These are phyloP conservation scores for Drosophila bifasciata DNA, from an alignment of 1,140 invertebrate genomes.

Conservation along the genomic window DNA sequence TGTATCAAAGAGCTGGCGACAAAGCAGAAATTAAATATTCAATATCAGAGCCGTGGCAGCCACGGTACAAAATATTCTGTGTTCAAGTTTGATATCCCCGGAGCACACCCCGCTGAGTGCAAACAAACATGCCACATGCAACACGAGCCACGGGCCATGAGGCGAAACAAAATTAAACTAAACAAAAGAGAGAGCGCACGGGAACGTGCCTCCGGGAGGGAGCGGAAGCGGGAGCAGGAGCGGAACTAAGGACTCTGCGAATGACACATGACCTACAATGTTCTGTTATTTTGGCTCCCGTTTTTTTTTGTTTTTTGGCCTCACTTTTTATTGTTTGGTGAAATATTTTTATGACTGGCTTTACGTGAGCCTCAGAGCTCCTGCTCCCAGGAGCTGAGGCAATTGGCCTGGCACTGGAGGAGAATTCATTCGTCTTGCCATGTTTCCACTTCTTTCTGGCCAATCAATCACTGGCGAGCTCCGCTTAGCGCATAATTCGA, in stretches of 20 bases:
- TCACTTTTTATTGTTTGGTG: slow-evolving; percentile 61
- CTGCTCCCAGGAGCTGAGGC: slow-evolving; percentile 20
- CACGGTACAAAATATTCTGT: slow-evolving; percentile 48
- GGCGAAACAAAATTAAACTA: slow-evolving; percentile 20
- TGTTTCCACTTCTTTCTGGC: slow-evolving; percentile 7
- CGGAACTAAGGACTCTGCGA: slow-evolving; percentile 62
- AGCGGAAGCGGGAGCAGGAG: slow-evolving; percentile 45
- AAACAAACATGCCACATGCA: slow-evolving; percentile 74
- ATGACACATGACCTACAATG: slow-evolving; percentile 76
- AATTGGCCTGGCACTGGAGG: slow-evolving; percentile 19
- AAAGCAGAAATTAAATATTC: slow-evolving; percentile 73
- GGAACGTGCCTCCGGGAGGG: too few relatives aligned
- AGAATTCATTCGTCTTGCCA: too few relatives aligned
- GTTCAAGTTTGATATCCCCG: slow-evolving; percentile 54
- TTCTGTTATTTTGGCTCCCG: slow-evolving; percentile 54
- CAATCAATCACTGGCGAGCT: slow-evolving; percentile 73
- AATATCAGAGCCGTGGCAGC: slow-evolving; percentile 52
- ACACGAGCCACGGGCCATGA: slow-evolving; percentile 28
- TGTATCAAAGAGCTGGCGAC: slow-evolving; percentile 36
- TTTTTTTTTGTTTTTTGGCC: slow-evolving; percentile 30
- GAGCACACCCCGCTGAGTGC: slow-evolving; percentile 46
- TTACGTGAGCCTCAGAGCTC: slow-evolving; percentile 53
- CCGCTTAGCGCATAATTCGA: slow-evolving; percentile 66
- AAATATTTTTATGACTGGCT: slow-evolving; percentile 78
- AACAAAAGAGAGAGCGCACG: not conserved